Base-by-base conservation (phyloP, 2,888 invertebrate genomes). In the Saturnia japonica region DNA sequence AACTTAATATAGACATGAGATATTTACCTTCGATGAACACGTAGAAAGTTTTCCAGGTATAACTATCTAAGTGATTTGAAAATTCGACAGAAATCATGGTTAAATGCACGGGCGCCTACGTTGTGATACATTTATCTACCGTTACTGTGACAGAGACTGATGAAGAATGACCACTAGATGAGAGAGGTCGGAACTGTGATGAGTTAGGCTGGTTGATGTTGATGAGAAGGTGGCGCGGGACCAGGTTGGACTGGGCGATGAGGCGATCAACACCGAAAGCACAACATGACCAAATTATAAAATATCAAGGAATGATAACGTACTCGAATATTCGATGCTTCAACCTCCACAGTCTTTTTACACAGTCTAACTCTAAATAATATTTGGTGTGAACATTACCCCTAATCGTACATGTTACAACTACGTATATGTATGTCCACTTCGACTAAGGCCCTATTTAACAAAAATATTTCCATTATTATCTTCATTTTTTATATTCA, bases 81-180 rank as follows among this genome's bases (percentile, higher is more conserved):
- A 85, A 82, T 83, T 84, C 78, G 82, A 85, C 80, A 83, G 84
- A 83, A 82, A 83, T 86, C 83, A 83, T 83, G 82, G 75, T 80
- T 76, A 79, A 83, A 89, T 90, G 91, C 87, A 89, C 91, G 93
- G 93, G 94, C 94, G 93, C 92, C 89, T 93, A 93, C 83, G 84
- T 93, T 94, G 94, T 94, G 94, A 94, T 94, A 94, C 94, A 93
- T 89, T 93, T 93, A 94, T 93, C 94, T 93, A 93, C 86, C 90
- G 89, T 82, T 83, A 87, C 84, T 86, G 89, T 90, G 92, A 88
- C 83, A 88, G 82, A 90, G 85, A 88, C 88, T 87, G 89, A 91
- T 90, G 88, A 77, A 80, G 78, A 81, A 91, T 90, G 91, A 87
- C 87, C 86, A 81, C 93, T 93, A 93, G 86, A 91, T 92, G 93